Conservation (phyloP, 2,888 invertebrate species). For the Didymodactylos carnosus region DNA sequence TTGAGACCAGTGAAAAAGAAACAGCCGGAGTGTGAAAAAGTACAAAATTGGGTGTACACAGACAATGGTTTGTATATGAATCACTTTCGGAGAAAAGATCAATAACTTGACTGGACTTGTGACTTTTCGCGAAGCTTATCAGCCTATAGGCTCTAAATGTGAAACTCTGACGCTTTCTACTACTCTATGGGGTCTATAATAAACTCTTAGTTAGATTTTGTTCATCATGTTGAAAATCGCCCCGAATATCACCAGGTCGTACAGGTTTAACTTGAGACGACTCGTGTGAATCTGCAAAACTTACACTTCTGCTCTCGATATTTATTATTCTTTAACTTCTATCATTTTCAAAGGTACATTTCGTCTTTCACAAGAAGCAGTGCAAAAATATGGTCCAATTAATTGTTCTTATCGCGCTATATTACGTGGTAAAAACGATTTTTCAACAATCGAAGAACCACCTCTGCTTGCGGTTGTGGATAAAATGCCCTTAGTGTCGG, state of each 20-base stretch:
- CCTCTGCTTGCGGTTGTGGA: constrained; percentile 19
- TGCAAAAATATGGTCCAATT: constrained; percentile 31
- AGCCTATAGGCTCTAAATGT: no score
- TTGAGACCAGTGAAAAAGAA: neutral
- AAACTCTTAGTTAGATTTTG: no score
- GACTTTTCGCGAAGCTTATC: no score
- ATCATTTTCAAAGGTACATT: constrained; percentile 33
- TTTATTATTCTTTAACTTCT: neutral
- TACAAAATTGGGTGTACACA: constrained; percentile 55
- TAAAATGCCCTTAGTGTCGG: constrained; percentile 20
- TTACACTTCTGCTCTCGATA: no score
- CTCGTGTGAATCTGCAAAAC: no score
- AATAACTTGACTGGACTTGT: no score
- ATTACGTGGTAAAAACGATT: constrained; percentile 20
- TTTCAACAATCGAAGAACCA: constrained; percentile 18
- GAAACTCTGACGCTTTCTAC: no score
- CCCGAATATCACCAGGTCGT: no score
- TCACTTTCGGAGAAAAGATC: no score
- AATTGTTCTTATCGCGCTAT: constrained; percentile 42
- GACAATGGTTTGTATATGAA: constrained; percentile 39
- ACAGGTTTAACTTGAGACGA: no score
- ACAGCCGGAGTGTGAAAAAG: neutral
- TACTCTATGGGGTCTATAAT: no score
- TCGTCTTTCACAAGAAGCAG: constrained; percentile 39
- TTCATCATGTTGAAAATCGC: no score